Evolutionary conservation across 2,797 vertebrate genomes (phyloP).

Genomic region (Argya squamiceps): DNA sequence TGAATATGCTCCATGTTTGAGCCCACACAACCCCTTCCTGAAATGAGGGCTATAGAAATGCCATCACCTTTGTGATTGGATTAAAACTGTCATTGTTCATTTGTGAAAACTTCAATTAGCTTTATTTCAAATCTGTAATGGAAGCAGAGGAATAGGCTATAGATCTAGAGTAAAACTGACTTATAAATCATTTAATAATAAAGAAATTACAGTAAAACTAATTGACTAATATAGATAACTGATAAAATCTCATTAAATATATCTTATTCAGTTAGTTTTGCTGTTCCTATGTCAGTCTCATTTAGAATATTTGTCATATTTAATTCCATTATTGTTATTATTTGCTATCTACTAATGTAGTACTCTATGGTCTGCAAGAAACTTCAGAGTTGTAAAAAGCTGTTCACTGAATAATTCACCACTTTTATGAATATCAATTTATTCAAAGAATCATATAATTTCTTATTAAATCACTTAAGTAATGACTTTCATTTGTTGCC

Average conservation of each 20-base stretch:
- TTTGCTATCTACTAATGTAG: neutral
- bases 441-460: neutral
- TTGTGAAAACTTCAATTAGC: neutral
- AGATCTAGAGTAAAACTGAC: neutral
- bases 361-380: neutral
- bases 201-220: neutral
- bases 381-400: neutral
- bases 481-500: neutral
- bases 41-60: neutral
- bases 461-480: neutral
- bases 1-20: neutral
- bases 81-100: neutral
- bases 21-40: neutral
- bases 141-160: neutral
- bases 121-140: neutral
- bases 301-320: neutral
- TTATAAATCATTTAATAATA: neutral
- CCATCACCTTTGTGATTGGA: neutral
- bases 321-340: neutral
- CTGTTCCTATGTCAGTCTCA: neutral
- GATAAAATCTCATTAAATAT: neutral
- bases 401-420: neutral
- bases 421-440: conserved; percentile 3
- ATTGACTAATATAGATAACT: neutral
- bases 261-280: neutral